These are phyloP conservation scores for Trisateles emortualis DNA, from an alignment of 2,888 invertebrate species.

Conservation along the genomic window DNA sequence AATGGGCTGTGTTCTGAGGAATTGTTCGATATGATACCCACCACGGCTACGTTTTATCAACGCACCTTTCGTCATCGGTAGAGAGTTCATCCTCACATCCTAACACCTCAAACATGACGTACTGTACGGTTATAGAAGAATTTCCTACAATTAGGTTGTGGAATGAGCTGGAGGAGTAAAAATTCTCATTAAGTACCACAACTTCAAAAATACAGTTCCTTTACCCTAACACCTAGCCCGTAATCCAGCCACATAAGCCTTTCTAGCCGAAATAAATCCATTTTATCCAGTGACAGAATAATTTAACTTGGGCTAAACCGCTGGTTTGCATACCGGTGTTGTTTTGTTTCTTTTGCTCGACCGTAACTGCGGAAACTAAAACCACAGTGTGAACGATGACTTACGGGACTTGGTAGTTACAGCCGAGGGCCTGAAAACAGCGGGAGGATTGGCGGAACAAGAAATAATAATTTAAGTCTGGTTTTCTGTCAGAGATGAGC, in stretches of 20 bases:
- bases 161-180: no score
- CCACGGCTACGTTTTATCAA: no score
- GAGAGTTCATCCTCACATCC: no score
- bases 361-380: slow-evolving; percentile 48
- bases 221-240: not conserved
- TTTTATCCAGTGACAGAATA: slow-evolving; percentile 26
- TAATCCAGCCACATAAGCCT: not conserved
- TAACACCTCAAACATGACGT: no score
- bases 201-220: not conserved
- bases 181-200: no score
- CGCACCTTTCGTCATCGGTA: no score
- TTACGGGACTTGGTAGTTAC: slow-evolving; percentile 56
- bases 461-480: not conserved
- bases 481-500: no score
- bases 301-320: slow-evolving; percentile 29
- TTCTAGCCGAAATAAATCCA: slow-evolving; percentile 25
- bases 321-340: slow-evolving; percentile 36
- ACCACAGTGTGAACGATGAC: slow-evolving; percentile 55
- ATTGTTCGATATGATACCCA: no score
- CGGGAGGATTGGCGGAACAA: slow-evolving; percentile 7
- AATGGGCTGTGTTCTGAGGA: no score
- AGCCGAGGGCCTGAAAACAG: slow-evolving; percentile 30
- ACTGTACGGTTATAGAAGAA: no score
- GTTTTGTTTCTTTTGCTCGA: slow-evolving; percentile 41
- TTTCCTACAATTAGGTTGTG: no score